phyloP scores from a whole-genome alignment of 2,888 invertebrate species.

The Alloplasta piceator region DNA sequence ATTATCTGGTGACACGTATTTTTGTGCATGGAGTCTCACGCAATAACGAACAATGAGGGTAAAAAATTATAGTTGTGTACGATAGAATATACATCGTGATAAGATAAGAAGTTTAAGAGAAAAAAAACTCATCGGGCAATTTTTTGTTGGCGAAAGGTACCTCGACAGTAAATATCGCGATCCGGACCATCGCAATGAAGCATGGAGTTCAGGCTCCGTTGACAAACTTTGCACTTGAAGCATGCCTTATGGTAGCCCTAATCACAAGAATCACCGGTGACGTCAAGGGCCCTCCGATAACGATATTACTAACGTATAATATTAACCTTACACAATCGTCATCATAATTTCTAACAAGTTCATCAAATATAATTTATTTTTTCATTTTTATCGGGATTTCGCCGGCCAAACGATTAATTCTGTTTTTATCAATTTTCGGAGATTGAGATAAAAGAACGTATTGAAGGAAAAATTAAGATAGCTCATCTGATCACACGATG shows the following conservation, averaged over 20 bases:
- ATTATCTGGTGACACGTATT: conserved; percentile 32
- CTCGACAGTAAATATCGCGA: conserved; percentile 95
- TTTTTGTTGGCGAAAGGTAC: conserved; percentile 84
- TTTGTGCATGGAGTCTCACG: conserved; percentile 18
- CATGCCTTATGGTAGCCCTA: conserved; percentile 96
- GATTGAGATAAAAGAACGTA: neutral
- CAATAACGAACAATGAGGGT: conserved; percentile 14
- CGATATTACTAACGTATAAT: conserved; percentile 22
- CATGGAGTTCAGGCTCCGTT: conserved; percentile 93
- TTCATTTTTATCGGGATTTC: conserved; percentile 13
- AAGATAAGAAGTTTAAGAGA: conserved; percentile 52
- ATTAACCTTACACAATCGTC: conserved; percentile 7
- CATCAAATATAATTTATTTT: neutral
- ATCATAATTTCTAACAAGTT: neutral
- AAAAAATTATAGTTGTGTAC: conserved; percentile 38
- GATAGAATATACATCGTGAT: conserved; percentile 12
- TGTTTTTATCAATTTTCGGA: neutral
- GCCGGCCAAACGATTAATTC: conserved; percentile 12
- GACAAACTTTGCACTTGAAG: conserved; percentile 94
- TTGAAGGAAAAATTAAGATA: conserved; percentile 7
- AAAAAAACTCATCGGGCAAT: conserved; percentile 70
- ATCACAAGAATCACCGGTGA: conserved; percentile 81
- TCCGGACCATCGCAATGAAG: conserved; percentile 97
- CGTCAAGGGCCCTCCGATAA: conserved; percentile 65
- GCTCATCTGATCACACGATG: conserved; percentile 27